Base-by-base conservation (phyloP, 2,888 invertebrate genomes). In the Balanococcus diminutus region DNA sequence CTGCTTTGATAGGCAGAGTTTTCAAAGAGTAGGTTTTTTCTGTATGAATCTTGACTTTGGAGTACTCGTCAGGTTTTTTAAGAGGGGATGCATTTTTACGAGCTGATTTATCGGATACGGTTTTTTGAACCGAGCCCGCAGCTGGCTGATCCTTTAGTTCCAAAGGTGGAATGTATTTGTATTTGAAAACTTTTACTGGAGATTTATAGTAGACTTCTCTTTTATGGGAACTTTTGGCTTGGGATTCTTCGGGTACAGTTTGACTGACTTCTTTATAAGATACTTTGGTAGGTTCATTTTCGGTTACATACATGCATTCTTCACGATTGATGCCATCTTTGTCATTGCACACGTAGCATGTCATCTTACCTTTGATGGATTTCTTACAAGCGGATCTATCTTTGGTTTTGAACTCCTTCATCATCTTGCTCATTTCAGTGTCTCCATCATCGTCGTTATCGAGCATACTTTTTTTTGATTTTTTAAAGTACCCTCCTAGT, bases 221-320 rank as follows among this genome's bases (percentile, higher is more conserved):
- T 31, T 72, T 82, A 5, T 32, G 11, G 16, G 79, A 46, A 0
- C 84, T 84, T 14, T 83, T 83, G 25, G 16, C 19, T 9, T 85
- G 42, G 6, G 22, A 14, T 31, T 22, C 5, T 2, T 81, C 86
- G 9, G 87, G 86, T 32, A 67, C 56, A 16, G 92, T 92, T 88
- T 93, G 92, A 88, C 93, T 93, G 1, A 92, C 90, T 90, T 94
- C 93, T 89, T 93, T 93, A 89, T 94, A 94, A 19, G 94, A 93
- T 88, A 93, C 90, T 89, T 93, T 93, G 86, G 92, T 91, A 0
- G 94, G 94, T 67, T 93, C 92, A 0, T 93, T 93, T 88, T 93
- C 93, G 0, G 94, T 93, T 9, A 94, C 92, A 90, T 93, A 95
- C 93, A 95, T 94, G 89, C 95, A 95, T 89, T 95, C 95, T 90